Base-by-base conservation (phyloP, 2,888 invertebrate genomes). In the Megaustenia siamemsis region DNA sequence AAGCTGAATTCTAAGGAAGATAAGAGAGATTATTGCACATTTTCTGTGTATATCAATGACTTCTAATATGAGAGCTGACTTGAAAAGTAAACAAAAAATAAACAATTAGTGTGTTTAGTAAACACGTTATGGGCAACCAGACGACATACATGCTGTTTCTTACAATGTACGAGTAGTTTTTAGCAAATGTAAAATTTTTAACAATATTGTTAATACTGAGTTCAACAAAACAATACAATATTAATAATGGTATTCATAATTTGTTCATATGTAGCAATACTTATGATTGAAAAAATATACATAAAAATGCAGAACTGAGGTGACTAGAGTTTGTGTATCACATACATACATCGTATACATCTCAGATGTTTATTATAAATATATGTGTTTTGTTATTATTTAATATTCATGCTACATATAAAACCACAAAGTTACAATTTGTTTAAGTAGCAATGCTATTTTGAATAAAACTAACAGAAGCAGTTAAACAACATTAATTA, bases 391-490 rank as follows among this genome's bases (percentile, higher is more conserved):
- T 21, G 69, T 45, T 15, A 45, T 73, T 73, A 45, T 15, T 45
- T 45, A 45, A 45, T 45, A 73, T 10, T 45, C 43, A 45, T 73
- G 28, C 43, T 28, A 45, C 38, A 73, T 73, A 45, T 43, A 38
- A 73, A 40, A 73, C n/a, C 45, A 43, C 43, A 43, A 73, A 8
- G 18, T 43, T 45, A 73, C 24, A 45, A 45, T 45, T 21, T 45
- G n/a, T 45, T 73, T 73, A 73, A 73, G 71, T 73, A 73, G 71
- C 28, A 73, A 43, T 73, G 45, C 45, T 73, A 21, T 73, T 73
- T 45, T 45, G 45, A 73, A 73, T 2, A 21, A 43, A 71, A 71
- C n/a, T 73, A 73, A 73, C 71, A 73, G 38, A 73, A 38, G 24
- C 35, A 71, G 45, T 15, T 1, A 73, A 28, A 28, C 12, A 43